Base-by-base conservation (phyloP, 2,888 invertebrate species). In the Acleris emargana region DNA sequence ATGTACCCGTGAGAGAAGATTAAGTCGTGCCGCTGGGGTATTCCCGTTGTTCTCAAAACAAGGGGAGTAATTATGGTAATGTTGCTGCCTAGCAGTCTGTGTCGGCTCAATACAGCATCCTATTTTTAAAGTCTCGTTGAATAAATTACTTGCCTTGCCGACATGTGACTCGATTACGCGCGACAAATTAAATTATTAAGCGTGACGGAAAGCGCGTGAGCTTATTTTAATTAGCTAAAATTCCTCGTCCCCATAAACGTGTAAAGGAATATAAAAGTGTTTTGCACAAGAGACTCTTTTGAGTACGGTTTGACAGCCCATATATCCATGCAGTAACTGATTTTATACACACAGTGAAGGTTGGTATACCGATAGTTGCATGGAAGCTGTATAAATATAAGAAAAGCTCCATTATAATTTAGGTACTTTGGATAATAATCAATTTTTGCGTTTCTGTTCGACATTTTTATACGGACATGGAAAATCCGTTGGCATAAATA, bases 301-400 rank as follows among this genome's bases (percentile, higher is more conserved):
- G 88, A 88, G 83, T 74, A 82, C 86, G 88, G 87, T 87, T 75
- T 84, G 88, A 87, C 87, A 82, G 81, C 72, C 73, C 75, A 62
- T 68, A 72, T 74, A 72, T 75, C 76, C 75, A 79, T 80, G 77
- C 76, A 77, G 78, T 79, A 79, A 76, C 78, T 77, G 81, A 80
- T 79, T 80, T 79, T 77, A 75, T 77, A 74, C 74, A 75, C 72
- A 64, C 59, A 55, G 17, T 52, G 38, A 55, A 45, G 25, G 38
- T 55, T 22, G 45, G 16, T 20, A n/a, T 18, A 4, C 45, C 57
- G 61, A 61, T 66, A 66, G 66, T 66, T 57, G 22, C 17, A 22
- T 38, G 38, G 4, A 38, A 38, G 13, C 38, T 38, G 13, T 45
- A 11, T 47, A 61, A 38, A 7, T 57, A 11, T n/a, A 7, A 45